Base-by-base conservation (phyloP, 2,797 vertebrate genomes). In the Betta splendens region DNA sequence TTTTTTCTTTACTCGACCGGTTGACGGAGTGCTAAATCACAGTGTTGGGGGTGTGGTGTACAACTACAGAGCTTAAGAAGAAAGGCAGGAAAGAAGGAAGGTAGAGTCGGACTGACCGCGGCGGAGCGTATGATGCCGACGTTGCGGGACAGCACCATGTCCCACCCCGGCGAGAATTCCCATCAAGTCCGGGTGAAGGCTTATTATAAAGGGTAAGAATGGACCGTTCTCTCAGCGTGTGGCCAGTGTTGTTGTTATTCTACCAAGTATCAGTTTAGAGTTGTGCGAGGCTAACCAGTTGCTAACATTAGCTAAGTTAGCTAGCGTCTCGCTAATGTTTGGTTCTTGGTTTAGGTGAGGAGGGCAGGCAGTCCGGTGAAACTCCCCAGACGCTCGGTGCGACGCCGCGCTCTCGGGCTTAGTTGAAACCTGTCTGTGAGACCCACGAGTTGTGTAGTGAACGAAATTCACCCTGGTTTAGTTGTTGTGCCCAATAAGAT, bases 131-230 rank as follows among this genome's bases (percentile, higher is more conserved):
- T 89, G 92, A 98, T 98, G 97, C 96, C 96, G 90, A 98, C 96
- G 62, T 92, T 96, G 94, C 93, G 97, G 92, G 97, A 98, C 92
- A 94, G 93, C 89, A 93, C 91, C 69, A 95, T 96, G 95, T 94
- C 93, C 90, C 92, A 94, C 80, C 87, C 93, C 80, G 90, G 92
- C 17, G 96, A 98, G 76, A 89, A 95, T 75, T 91, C 94, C n/a
- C 95, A 97, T 75, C 96, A 98, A 90, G 96, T 98, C 92, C 96
- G 95, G 75, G 96, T 98, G 50, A 99, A 99, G 87, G 94, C 97
- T 25, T 99, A 98, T 74, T 99, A 98, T 48, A 96, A 97, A 90
- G 96, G 96, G 97, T 98, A 90, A 95, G 95, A 86, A 69, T 29
- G 33, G 17, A 1, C 6, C 0, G 1, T 3, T 33, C 12, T 20